These are phyloP conservation scores for Lytechinus pictus DNA, from an alignment of 35 echinoderm and acorn worm genomes.

Conservation along the genomic window DNA sequence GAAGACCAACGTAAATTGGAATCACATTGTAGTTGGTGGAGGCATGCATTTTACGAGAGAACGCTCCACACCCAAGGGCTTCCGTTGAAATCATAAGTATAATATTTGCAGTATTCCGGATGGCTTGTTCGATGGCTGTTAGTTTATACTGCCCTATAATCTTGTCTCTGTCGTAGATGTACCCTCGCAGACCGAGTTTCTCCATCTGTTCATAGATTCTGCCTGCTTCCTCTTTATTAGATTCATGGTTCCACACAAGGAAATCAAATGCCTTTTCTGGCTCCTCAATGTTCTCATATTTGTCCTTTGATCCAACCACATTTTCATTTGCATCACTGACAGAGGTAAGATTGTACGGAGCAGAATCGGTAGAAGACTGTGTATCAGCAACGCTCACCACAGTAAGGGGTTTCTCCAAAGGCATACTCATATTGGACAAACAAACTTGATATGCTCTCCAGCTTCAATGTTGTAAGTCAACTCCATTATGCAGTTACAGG, in stretches of 20 bases:
- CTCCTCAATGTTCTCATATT: neutral
- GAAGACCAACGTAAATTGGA: neutral
- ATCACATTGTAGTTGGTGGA: neutral
- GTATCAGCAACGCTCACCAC: neutral
- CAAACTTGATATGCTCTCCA: neutral
- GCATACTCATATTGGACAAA: neutral
- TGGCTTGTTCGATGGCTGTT: neutral
- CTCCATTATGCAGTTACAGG: neutral
- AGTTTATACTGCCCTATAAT: neutral
- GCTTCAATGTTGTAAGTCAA: neutral
- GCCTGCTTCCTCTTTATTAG: neutral
- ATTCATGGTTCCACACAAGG: neutral
- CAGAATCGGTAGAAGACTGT: neutral
- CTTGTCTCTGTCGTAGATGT: neutral
- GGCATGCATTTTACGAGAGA: neutral
- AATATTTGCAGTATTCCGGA: neutral
- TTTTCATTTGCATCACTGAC: neutral
- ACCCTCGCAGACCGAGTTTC: neutral
- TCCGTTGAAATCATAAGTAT: neutral
- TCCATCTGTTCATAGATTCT: neutral
- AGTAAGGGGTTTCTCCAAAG: neutral
- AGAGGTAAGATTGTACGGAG: neutral
- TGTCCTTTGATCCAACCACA: neutral
- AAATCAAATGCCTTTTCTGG: slow-evolving; percentile 13
- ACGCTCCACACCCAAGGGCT: neutral